A percentile compares a stretch with the other conserved stretches of the same genome.
Conservation (phyloP, 2,888 invertebrate species). For the Erebia palarica region DNA sequence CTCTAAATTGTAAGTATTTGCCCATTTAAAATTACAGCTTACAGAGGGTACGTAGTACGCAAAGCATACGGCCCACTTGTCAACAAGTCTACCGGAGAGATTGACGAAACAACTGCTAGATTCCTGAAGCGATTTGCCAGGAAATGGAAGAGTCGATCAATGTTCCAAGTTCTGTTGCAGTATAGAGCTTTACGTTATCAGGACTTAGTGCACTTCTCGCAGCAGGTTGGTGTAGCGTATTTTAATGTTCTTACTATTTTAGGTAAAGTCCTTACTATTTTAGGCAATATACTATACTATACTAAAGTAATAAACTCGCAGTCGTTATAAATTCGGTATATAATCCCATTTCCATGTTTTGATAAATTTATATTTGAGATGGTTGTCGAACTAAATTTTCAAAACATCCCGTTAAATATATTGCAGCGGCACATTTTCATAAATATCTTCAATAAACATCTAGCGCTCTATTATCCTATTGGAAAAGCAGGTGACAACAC, state of each 20-base stretch:
- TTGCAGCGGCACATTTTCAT: no score
- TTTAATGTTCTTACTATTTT: not conserved
- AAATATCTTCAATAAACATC: no score
- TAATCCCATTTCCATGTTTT: no score
- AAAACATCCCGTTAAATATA: no score
- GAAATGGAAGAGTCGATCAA: slow-evolving; percentile 91
- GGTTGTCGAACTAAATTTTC: no score
- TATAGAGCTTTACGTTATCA: slow-evolving; percentile 92
- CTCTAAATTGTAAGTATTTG: no score
- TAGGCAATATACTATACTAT: no score
- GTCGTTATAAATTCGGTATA: no score
- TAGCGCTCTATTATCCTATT: no score
- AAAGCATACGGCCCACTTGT: slow-evolving; percentile 85
- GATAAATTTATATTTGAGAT: no score
- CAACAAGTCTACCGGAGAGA: slow-evolving; percentile 83
- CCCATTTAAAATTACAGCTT: slow-evolving; percentile 72
- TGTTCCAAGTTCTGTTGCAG: slow-evolving; percentile 91
- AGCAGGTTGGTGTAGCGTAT: slow-evolving; percentile 85
- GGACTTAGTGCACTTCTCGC: slow-evolving; percentile 92
- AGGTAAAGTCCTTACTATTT: no score
- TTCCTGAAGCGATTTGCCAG: slow-evolving; percentile 89
- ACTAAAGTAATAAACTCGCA: no score
- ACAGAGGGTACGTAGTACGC: slow-evolving; percentile 86
- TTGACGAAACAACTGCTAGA: slow-evolving; percentile 87
- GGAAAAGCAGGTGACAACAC: not conserved